Evolutionary conservation across 2,113 vertebrate genomes (phyloP).

Genomic region (Oncorhynchus clarkii): DNA sequence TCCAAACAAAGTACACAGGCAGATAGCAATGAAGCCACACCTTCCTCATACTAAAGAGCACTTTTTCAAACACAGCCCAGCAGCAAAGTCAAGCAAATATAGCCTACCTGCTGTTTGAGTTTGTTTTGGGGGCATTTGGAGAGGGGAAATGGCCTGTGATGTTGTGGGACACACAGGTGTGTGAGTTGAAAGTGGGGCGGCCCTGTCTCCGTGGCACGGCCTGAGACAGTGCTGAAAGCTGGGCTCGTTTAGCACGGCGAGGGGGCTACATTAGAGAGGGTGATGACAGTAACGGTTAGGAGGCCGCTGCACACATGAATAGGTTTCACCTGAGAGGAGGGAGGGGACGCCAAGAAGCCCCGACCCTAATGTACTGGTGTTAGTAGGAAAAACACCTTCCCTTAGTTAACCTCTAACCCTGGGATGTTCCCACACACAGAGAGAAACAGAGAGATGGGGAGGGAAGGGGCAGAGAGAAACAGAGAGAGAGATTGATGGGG

Average conservation of each 20-base stretch:
- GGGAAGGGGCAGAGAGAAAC: background rate
- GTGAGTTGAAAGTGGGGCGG: constrained; percentile 47
- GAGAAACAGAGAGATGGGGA: background rate
- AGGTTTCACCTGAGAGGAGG: constrained; percentile 53
- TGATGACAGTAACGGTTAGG: constrained; percentile 76
- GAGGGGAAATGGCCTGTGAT: constrained; percentile 60
- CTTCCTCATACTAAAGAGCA: no score
- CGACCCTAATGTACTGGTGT: constrained; percentile 47
- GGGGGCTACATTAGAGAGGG: constrained; percentile 72
- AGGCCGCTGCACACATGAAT: constrained; percentile 63
- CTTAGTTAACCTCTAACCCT: constrained; percentile 59
- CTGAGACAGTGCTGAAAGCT: constrained; percentile 64
- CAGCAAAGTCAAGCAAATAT: background rate
- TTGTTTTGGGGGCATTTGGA: constrained; percentile 53
- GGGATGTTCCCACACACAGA: constrained; percentile 48
- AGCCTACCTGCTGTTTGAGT: constrained; percentile 13
- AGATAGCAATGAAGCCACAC: background rate
- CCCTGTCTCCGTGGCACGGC: constrained; percentile 20
- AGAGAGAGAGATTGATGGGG: constrained; percentile 8
- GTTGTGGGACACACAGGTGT: constrained; percentile 71
- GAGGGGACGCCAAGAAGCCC: constrained; percentile 23
- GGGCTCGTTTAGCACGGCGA: constrained; percentile 60
- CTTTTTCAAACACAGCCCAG: background rate
- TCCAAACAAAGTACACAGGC: no score
- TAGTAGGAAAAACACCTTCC: constrained; percentile 52